Evolutionary conservation across 2,797 vertebrate genomes (phyloP), one percentile per base, ranked within the genome.

Genomic region (Artibeus lituratus): DNA sequence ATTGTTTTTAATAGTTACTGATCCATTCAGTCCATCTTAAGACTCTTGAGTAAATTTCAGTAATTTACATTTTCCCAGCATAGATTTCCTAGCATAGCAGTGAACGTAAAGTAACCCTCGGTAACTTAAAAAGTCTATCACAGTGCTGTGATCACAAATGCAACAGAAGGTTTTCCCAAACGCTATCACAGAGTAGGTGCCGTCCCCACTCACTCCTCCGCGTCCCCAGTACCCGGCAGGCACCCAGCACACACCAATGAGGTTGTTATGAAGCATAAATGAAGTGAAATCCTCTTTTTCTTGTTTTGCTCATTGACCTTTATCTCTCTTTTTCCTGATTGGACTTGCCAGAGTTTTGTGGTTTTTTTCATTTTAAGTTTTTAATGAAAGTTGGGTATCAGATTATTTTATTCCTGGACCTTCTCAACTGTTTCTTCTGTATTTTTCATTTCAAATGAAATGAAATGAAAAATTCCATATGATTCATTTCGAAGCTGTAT

Each of bases 21-120:
- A 15, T 62, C 77, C 80, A 67, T n/a, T 78, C 37, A 92, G 47
- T 73, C 83, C 42, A 55, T 84, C 69, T 80, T 85, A 81, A 39
- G 19, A 51, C 59, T 93, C 67, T 22, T 81, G 57, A 96, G 87
- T 88, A 94, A n/a, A 87, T 87, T 90, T 90, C 10, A 65, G 35
- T 74, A 59, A 83, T 32, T 84, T 72, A 18, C 65, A 57, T 67
- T 73, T 78, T 89, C 53, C 44, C n/a, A 42, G 53, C 16, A 55
- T 6, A 53, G 16, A 87, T n/a, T 87, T 51, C 49, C 44, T 47
- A 87, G 39, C 44, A 96, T 32, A 72, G 59, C 19, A 70, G 11
- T 55, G 55, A 42, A 80, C 39, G 12, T 7, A 42, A 80, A n/a
- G 12, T 7, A 85, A 65, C 47, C 44, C 49, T 16, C 26, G 22